phyloP scores from a whole-genome alignment of 1,140 invertebrate species.

The Diprion similis region DNA sequence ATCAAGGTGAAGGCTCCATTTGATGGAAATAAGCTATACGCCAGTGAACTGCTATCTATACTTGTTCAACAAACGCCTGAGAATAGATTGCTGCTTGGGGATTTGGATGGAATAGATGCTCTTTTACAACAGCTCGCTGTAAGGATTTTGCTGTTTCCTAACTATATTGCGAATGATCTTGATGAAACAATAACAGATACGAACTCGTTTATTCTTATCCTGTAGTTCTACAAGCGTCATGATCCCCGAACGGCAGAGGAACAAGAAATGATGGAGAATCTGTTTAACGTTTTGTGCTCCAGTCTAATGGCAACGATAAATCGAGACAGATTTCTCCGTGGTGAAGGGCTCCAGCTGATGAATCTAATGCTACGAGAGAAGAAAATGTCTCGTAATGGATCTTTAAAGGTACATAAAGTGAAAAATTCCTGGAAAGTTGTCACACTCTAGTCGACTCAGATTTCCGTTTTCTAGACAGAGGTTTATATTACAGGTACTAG shows the following conservation, averaged over 20 bases:
- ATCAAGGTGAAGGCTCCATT: slow-evolving; percentile 88
- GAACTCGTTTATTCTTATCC: slow-evolving; percentile 22
- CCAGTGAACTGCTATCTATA: slow-evolving; percentile 95
- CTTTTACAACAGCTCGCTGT: slow-evolving; percentile 94
- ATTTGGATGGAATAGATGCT: slow-evolving; percentile 96
- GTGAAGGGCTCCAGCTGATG: slow-evolving; percentile 96
- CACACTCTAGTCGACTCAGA: not conserved
- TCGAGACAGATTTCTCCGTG: slow-evolving; percentile 89
- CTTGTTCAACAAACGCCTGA: slow-evolving; percentile 89
- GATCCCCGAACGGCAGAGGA: slow-evolving; percentile 92
- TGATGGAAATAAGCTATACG: slow-evolving; percentile 96
- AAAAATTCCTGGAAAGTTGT: not conserved
- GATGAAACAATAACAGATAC: slow-evolving; percentile 10
- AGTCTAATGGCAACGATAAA: slow-evolving; percentile 88
- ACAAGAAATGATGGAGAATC: slow-evolving; percentile 98
- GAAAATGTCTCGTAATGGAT: slow-evolving; percentile 95
- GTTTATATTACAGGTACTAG: slow-evolving; percentile 67
- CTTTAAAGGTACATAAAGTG: slow-evolving; percentile 77
- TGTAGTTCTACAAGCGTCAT: slow-evolving; percentile 91
- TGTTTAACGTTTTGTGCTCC: slow-evolving; percentile 96
- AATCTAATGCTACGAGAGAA: slow-evolving; percentile 96
- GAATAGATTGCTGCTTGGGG: slow-evolving; percentile 84
- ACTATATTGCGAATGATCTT: slow-evolving; percentile 12
- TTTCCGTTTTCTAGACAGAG: not conserved
- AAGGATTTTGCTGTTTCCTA: slow-evolving; percentile 48